These are phyloP conservation scores for Halyomorpha halys DNA, from an alignment of 1,140 invertebrate species.

Conservation along the genomic window DNA sequence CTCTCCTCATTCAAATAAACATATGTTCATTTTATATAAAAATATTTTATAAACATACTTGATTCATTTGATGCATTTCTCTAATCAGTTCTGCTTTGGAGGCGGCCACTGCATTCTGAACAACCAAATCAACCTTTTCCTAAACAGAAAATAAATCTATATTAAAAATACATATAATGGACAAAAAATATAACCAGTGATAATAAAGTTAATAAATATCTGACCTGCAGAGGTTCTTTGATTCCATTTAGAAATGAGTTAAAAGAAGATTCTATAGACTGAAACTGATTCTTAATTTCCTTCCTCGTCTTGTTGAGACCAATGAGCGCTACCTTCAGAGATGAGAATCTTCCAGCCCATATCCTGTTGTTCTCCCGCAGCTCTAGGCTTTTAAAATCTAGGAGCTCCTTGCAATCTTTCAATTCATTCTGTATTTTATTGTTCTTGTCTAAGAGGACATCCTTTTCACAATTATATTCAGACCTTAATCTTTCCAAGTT, in stretches of 20 bases:
- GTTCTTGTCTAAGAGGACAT: neutral
- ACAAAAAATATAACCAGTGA: neutral
- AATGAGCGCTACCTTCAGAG: slow-evolving; percentile 17
- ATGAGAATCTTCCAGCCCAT: slow-evolving; percentile 21
- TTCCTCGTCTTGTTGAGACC: slow-evolving; percentile 15
- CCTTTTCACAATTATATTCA: neutral
- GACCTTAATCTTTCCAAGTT: neutral
- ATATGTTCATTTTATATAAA: too few species aligned
- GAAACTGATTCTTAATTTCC: slow-evolving; percentile 15
- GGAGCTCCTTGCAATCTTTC: slow-evolving; percentile 13
- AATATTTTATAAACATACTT: slow-evolving; percentile 22
- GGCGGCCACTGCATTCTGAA: slow-evolving; percentile 12
- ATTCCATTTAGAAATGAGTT: neutral
- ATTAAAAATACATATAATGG: neutral
- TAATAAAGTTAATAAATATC: neutral
- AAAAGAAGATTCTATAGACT: neutral
- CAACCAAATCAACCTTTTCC: slow-evolving; percentile 15
- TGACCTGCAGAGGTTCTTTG: neutral
- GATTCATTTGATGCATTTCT: slow-evolving; percentile 26
- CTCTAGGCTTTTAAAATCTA: slow-evolving; percentile 17
- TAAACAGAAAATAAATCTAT: slow-evolving; percentile 12
- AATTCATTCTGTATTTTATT: slow-evolving; percentile 12
- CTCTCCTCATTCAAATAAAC: too few species aligned
- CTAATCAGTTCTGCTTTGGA: slow-evolving; percentile 21
- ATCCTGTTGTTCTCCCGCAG: slow-evolving; percentile 20